Percentiles rank a stretch among this genome's conserved stretches.
These are phyloP conservation scores for Heloderma charlesbogerti DNA, from an alignment of 2,113 vertebrate species.

Conservation along the genomic window DNA sequence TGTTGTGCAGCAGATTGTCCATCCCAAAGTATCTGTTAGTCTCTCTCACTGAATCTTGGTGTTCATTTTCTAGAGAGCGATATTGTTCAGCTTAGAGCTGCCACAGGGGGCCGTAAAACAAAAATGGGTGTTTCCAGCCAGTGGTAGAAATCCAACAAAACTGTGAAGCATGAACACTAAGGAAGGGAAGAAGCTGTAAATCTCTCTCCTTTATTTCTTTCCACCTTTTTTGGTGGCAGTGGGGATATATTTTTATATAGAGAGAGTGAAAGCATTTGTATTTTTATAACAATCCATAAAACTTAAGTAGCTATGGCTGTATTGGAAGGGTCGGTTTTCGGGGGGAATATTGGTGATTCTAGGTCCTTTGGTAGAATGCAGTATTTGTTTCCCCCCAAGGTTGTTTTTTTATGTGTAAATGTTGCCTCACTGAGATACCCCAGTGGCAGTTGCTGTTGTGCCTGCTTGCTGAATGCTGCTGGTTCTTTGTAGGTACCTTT, in stretches of 20 bases:
- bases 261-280: slow-evolving; percentile 76
- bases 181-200: slow-evolving; percentile 63
- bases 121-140: not conserved
- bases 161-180: slow-evolving; percentile 16
- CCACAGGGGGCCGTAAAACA: not conserved
- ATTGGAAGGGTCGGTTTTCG: slow-evolving; percentile 56
- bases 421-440: not conserved
- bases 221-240: slow-evolving; percentile 67
- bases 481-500: not conserved
- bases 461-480: not conserved
- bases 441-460: not conserved
- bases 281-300: slow-evolving; percentile 76
- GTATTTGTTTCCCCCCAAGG: slow-evolving; percentile 44
- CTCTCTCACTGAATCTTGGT: not conserved
- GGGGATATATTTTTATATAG: slow-evolving; percentile 75
- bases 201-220: slow-evolving; percentile 70
- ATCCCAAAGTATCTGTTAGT: not conserved
- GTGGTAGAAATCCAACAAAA: not conserved
- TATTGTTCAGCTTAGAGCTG: not conserved
- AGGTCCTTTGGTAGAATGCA: slow-evolving; percentile 60
- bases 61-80: not conserved
- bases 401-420: not conserved
- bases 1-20: not conserved
- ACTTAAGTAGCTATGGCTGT: slow-evolving; percentile 71
- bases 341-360: slow-evolving; percentile 66